These are phyloP conservation scores for Noctuana brunneofusca DNA, from an alignment of 2,888 invertebrate species.

Conservation along the genomic window DNA sequence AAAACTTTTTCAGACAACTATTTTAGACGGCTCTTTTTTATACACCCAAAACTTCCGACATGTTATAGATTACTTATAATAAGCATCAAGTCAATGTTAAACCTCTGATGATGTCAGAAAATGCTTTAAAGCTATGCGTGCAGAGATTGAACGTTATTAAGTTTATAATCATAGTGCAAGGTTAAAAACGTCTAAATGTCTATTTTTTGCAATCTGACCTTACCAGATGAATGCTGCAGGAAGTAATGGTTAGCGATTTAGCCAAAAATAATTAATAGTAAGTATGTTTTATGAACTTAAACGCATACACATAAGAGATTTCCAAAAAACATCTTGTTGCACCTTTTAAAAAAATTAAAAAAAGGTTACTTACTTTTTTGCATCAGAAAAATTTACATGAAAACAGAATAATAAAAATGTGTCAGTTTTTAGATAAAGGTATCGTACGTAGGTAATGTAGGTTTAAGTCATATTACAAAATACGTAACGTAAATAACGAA, in stretches of 20 bases:
- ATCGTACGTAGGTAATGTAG: too few species aligned
- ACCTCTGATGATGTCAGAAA: slow-evolving; percentile 24
- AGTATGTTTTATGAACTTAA: too few species aligned
- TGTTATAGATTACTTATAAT: slow-evolving; percentile 1
- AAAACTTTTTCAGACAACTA: too few species aligned
- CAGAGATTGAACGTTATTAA: slow-evolving; percentile 16
- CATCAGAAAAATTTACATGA: too few species aligned
- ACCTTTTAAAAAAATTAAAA: too few species aligned
- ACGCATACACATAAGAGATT: not conserved
- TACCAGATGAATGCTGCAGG: slow-evolving; percentile 16
- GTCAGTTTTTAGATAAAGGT: too few species aligned
- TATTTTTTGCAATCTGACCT: slow-evolving; percentile 27
- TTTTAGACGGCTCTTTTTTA: too few species aligned
- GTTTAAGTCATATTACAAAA: too few species aligned
- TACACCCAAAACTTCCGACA: not conserved
- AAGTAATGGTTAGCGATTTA: slow-evolving; percentile 19
- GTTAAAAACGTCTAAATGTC: slow-evolving; percentile 10
- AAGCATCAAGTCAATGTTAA: not conserved
- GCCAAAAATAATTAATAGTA: not conserved
- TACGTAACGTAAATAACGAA: not conserved
- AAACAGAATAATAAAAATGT: too few species aligned
- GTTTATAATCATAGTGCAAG: slow-evolving; percentile 23
- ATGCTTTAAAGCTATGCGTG: not conserved
- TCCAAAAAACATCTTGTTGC: too few species aligned
- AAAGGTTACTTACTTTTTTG: too few species aligned